A percentile compares a stretch with the other conserved stretches of the same genome.
Conservation (phyloP, 2,113 vertebrate genomes). For the Apeltes quadracus region DNA sequence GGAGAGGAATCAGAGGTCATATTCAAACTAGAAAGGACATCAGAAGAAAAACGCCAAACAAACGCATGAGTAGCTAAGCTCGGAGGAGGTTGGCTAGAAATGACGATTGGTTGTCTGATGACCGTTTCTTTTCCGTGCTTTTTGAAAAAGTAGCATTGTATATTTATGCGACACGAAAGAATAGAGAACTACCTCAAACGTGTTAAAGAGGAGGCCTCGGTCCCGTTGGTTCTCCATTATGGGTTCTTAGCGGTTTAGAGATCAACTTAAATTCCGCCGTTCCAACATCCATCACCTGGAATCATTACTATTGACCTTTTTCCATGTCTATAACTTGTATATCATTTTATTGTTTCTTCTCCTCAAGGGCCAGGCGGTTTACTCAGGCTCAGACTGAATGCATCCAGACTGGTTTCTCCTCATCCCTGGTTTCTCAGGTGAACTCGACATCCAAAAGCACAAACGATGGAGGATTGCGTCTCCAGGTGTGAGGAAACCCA, state of each 20-base stretch:
- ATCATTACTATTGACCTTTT: background rate
- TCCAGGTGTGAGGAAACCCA: slow-evolving; percentile 1
- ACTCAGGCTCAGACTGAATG: slow-evolving; percentile 3
- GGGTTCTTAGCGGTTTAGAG: background rate
- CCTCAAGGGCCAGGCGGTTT: slow-evolving; percentile 15
- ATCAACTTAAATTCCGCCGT: background rate
- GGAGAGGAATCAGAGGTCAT: background rate
- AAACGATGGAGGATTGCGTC: slow-evolving; percentile 5
- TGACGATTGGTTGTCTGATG: background rate
- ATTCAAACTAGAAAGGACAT: background rate
- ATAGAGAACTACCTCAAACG: background rate
- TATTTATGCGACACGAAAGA: background rate
- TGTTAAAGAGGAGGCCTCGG: background rate
- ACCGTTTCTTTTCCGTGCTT: background rate
- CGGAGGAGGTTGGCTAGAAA: background rate
- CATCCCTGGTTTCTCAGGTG: slow-evolving; percentile 15
- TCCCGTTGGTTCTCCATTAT: background rate
- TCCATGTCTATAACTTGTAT: background rate
- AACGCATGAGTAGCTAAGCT: background rate
- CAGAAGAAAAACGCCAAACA: background rate
- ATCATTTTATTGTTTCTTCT: background rate
- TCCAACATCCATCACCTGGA: slow-evolving; percentile 12
- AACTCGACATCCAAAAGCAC: slow-evolving; percentile 12
- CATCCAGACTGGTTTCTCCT: background rate
- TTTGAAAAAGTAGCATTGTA: background rate